Conservation (phyloP, 2,888 invertebrate genomes). For the Scelioninae gen. 2 region DNA sequence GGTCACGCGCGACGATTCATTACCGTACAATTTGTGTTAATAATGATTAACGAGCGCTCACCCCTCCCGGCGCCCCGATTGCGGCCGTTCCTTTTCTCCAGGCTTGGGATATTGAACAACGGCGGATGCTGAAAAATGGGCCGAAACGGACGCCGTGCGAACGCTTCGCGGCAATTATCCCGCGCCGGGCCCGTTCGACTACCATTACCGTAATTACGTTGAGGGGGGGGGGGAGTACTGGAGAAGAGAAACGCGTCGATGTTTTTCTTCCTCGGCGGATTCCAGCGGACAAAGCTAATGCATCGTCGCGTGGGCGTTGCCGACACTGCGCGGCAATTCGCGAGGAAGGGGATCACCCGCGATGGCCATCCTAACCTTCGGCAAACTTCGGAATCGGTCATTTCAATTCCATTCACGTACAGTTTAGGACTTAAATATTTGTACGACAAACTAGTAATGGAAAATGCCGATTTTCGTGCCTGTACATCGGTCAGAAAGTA, state of each 20-base stretch:
- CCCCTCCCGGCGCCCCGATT: conserved; percentile 10
- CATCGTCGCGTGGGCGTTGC: conserved; percentile 60
- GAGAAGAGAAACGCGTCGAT: conserved; percentile 31
- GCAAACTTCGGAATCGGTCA: conserved; percentile 52
- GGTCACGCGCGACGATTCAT: conserved; percentile 9
- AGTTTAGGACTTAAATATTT: too few relatives aligned
- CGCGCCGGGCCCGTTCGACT: conserved; percentile 13
- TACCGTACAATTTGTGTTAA: conserved; percentile 31
- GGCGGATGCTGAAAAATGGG: conserved; percentile 37
- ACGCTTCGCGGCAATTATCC: conserved; percentile 31
- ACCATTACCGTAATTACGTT: conserved; percentile 42
- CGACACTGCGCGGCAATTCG: conserved; percentile 59
- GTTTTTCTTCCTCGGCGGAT: conserved; percentile 36
- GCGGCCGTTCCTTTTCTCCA: neutral
- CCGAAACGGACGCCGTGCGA: conserved; percentile 42
- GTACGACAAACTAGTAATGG: too few relatives aligned
- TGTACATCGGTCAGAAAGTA: too few relatives aligned
- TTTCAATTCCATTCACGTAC: conserved; percentile 52
- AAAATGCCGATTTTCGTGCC: too few relatives aligned
- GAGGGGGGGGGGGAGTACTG: conserved; percentile 17
- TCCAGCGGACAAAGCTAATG: conserved; percentile 20
- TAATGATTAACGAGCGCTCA: conserved; percentile 38
- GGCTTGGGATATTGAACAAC: conserved; percentile 9
- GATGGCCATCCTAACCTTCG: conserved; percentile 35
- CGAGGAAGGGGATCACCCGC: conserved; percentile 62